These are phyloP conservation scores for Hydroisotoma schaefferi DNA, from an alignment of 2,888 invertebrate species.

Conservation along the genomic window DNA sequence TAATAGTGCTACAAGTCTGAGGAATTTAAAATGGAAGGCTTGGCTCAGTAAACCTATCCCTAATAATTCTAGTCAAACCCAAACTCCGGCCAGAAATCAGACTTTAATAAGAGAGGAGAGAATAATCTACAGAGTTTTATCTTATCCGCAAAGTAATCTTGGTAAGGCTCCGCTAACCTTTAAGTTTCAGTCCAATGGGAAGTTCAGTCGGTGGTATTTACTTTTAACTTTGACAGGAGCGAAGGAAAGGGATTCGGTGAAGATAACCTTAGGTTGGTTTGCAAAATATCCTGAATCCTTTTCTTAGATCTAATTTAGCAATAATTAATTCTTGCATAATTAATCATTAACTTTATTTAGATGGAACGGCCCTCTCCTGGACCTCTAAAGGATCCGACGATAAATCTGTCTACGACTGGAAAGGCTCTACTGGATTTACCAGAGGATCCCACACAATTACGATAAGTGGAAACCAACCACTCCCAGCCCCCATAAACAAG, in stretches of 20 bases:
- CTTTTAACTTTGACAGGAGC: conserved; percentile 15
- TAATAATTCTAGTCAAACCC: neutral
- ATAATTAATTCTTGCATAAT: too few species aligned
- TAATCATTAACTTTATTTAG: conserved; percentile 18
- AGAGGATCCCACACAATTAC: neutral
- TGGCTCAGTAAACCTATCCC: conserved; percentile 16
- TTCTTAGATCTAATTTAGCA: too few species aligned
- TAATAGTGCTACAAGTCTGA: conserved; percentile 14
- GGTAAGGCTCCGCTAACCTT: conserved; percentile 1
- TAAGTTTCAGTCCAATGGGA: conserved; percentile 27
- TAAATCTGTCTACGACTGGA: conserved; percentile 2
- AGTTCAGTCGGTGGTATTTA: conserved; percentile 14
- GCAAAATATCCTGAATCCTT: too few species aligned
- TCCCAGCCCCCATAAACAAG: too few species aligned
- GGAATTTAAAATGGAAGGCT: conserved; percentile 18
- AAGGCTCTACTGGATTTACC: neutral
- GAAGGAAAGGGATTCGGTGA: neutral
- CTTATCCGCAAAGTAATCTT: conserved; percentile 22
- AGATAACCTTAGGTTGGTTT: too few species aligned
- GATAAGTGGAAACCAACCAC: neutral
- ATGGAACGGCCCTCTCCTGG: conserved; percentile 31
- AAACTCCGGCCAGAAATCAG: neutral
- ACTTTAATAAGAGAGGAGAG: conserved; percentile 20
- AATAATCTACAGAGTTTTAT: conserved; percentile 23
- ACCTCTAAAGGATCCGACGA: conserved; percentile 5